phyloP scores from a whole-genome alignment of 2,113 vertebrate species.

The Myotis yumanensis region DNA sequence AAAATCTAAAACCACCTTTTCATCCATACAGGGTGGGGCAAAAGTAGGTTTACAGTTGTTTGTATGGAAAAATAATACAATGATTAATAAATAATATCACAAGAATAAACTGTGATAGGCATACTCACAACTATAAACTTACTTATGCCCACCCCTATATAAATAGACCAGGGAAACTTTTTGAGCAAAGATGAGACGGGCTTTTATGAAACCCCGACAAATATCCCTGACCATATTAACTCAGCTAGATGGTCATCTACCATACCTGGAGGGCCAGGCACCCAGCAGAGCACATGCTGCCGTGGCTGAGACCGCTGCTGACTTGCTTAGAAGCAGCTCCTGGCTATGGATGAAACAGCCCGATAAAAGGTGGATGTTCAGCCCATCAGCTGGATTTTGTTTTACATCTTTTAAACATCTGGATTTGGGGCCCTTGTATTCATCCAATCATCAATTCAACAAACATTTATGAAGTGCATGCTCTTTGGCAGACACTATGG shows the following conservation, averaged over 20 bases:
- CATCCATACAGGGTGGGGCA: neutral
- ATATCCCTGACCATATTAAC: neutral
- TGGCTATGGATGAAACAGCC: constrained; percentile 23
- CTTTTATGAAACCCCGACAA: neutral
- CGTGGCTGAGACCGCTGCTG: neutral
- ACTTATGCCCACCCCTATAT: neutral
- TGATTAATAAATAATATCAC: neutral
- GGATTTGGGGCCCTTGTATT: constrained; percentile 24
- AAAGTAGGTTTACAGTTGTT: neutral
- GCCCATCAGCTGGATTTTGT: constrained; percentile 16
- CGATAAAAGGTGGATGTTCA: neutral
- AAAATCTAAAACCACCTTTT: neutral
- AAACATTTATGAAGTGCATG: constrained; percentile 48
- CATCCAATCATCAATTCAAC: constrained; percentile 50
- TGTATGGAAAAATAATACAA: neutral
- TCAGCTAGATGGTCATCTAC: neutral
- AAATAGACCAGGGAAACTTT: neutral
- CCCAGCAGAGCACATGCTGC: neutral
- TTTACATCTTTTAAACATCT: constrained; percentile 65
- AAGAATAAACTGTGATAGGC: neutral
- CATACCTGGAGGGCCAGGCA: neutral
- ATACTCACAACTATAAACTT: neutral
- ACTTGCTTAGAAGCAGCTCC: constrained; percentile 23
- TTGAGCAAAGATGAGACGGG: neutral
- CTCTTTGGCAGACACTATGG: constrained; percentile 34